A percentile compares a stretch with the other conserved stretches of the same genome.
Evolutionary conservation across 2,797 vertebrate genomes (phyloP).

Genomic region (Rhinophrynus dorsalis): DNA sequence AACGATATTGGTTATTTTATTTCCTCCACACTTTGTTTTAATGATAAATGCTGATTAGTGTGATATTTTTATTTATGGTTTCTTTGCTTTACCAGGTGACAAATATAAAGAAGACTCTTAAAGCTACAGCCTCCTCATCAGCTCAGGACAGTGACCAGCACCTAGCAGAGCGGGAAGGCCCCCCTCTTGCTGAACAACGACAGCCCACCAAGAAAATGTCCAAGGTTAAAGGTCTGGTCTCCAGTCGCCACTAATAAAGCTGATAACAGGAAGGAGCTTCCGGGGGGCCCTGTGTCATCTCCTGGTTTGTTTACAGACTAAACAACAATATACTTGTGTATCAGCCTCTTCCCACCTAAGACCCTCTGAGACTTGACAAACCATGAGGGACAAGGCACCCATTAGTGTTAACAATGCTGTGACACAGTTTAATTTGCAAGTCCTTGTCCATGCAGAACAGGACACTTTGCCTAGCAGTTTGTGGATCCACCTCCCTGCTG

Average conservation of each 20-base stretch:
- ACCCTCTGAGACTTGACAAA: constrained; percentile 37
- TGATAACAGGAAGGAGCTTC: constrained; percentile 53
- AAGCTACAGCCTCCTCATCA: constrained; percentile 69
- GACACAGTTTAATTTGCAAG: constrained; percentile 29
- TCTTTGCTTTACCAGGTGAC: constrained; percentile 64
- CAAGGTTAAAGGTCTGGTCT: constrained; percentile 81
- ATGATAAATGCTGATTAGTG: too few relatives aligned
- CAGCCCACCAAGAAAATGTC: constrained; percentile 77
- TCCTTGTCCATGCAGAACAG: constrained; percentile 28
- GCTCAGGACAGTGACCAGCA: constrained; percentile 78
- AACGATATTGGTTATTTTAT: too few relatives aligned
- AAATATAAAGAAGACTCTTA: constrained; percentile 79
- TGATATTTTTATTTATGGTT: not conserved
- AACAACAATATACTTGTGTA: constrained; percentile 53
- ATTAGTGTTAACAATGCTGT: constrained; percentile 27
- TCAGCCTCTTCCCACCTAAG: constrained; percentile 47
- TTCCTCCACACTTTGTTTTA: too few relatives aligned
- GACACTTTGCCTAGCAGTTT: constrained; percentile 32
- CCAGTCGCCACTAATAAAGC: constrained; percentile 72
- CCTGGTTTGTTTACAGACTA: constrained; percentile 54
- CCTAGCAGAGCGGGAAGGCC: constrained; percentile 71
- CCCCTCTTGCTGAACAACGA: constrained; percentile 72
- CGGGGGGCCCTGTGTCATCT: constrained; percentile 52
- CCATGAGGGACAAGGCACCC: constrained; percentile 33
- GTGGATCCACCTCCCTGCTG: constrained; percentile 24